Base-by-base conservation (phyloP, 2,113 vertebrate species). In the Chelonoidis abingdonii region DNA sequence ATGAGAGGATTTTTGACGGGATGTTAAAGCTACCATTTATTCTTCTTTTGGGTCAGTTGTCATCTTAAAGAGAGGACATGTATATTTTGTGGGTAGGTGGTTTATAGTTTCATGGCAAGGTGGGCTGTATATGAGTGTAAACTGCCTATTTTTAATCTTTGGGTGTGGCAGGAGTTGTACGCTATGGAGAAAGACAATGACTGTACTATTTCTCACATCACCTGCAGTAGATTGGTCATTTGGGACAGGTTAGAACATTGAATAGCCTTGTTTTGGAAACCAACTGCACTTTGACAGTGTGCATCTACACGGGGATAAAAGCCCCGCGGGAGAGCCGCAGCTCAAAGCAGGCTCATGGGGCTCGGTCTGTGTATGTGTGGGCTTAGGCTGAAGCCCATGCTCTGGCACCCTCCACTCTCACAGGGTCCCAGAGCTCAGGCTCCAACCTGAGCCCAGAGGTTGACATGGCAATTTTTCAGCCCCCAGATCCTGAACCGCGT, bases 191-290 rank as follows among this genome's bases (percentile, higher is more conserved):
- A 89, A 85, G 12, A 35, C 78, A 62, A 24, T 4, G 38, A 25
- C 25, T 76, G 22, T 69, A 38, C 87, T 81, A 4, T 83, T 94
- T 88, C 72, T 87, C 35, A 75, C 49, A 65, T 76, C 75, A 25
- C 41, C 38, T 57, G 72, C n/a, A 86, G 93, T 3, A 3, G 85
- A 41, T 62, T 35, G 80, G 69, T 87, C 47, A 69, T 17, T 82
- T 62, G 83, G 47, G 81, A 88, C 93, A 89, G 89, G 52, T 88
- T 59, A 72, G 89, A 84, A 83, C 62, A 41, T 80, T 83, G 82
- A 82, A 69, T 2, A 4, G 59, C 38, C 29, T 79, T 17, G 6
- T 47, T 84, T 0, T 47, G 11, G 89, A 85, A 79, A 80, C 83
- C 65, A 38, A 25, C 75, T 21, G 24, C 41, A 2, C 29, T 72